Conservation (phyloP, 2,113 vertebrate species). For the Corynorhinus townsendii region DNA sequence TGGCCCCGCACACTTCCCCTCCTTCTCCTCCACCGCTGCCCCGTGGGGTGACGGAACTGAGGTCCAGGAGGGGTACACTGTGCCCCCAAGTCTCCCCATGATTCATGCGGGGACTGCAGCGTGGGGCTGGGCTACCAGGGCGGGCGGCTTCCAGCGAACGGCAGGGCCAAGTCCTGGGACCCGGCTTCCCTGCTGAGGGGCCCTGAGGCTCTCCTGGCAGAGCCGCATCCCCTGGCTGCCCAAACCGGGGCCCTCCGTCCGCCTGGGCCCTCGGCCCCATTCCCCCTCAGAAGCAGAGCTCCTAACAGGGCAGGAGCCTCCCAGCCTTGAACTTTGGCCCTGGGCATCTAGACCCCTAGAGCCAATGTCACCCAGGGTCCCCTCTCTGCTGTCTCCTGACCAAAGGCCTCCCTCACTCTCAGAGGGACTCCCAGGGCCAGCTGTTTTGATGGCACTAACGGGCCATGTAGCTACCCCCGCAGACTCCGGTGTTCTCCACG, state of each 20-base stretch:
- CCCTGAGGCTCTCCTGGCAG: neutral
- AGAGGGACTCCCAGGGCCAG: neutral
- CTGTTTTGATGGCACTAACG: neutral
- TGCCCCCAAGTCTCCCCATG: neutral
- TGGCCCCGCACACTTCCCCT: neutral
- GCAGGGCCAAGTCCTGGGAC: fast-evolving
- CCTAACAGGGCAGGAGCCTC: neutral
- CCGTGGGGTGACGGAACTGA: neutral
- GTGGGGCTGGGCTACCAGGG: conserved; percentile 8
- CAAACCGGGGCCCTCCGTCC: neutral
- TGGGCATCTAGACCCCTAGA: neutral
- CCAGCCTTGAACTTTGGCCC: neutral
- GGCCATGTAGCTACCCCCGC: neutral
- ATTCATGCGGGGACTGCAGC: neutral
- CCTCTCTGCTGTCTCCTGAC: neutral
- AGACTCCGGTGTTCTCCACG: neutral
- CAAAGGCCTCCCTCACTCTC: neutral
- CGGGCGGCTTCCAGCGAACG: neutral
- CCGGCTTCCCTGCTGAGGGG: neutral
- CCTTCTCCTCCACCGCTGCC: neutral
- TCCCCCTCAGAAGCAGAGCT: neutral
- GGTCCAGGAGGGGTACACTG: neutral
- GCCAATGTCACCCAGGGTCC: neutral
- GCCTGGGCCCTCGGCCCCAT: neutral
- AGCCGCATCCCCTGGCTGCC: neutral